These are phyloP conservation scores for Ara ararauna DNA, from an alignment of 2,797 vertebrate genomes.

Conservation along the genomic window DNA sequence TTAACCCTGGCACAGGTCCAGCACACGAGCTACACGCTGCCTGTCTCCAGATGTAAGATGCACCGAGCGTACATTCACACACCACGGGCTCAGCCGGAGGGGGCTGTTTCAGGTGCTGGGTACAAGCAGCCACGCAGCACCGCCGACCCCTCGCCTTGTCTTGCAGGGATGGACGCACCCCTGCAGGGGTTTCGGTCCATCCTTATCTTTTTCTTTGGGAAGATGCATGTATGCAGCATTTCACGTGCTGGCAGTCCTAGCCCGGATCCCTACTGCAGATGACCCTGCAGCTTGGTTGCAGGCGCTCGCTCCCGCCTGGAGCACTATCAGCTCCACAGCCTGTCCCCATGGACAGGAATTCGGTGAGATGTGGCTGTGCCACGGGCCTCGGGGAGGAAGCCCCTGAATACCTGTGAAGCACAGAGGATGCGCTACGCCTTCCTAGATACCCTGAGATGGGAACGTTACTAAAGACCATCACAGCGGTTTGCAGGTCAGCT, in stretches of 20 bases:
- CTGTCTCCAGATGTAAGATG: slow-evolving; percentile 74
- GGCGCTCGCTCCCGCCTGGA: fast-evolving
- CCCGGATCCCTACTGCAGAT: neutral
- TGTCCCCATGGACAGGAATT: neutral
- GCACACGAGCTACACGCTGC: slow-evolving; percentile 62
- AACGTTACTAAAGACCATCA: neutral
- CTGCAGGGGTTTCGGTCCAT: fast-evolving
- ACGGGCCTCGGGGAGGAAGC: fast-evolving
- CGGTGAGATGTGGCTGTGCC: neutral
- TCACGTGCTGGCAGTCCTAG: neutral
- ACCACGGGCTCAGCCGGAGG: neutral
- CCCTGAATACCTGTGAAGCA: fast-evolving
- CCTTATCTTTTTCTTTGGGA: neutral
- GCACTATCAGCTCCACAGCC: fast-evolving
- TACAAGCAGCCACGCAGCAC: neutral
- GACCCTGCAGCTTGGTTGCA: neutral
- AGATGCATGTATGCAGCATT: neutral
- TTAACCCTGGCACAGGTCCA: slow-evolving; percentile 74
- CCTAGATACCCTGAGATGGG: neutral
- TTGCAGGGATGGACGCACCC: neutral
- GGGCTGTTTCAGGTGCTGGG: neutral
- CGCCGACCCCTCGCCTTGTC: neutral
- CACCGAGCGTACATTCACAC: neutral
- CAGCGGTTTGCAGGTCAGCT: neutral
- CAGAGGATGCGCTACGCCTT: fast-evolving